Conservation (phyloP, 2,888 invertebrate genomes). For the Orchesellides sinensis region DNA sequence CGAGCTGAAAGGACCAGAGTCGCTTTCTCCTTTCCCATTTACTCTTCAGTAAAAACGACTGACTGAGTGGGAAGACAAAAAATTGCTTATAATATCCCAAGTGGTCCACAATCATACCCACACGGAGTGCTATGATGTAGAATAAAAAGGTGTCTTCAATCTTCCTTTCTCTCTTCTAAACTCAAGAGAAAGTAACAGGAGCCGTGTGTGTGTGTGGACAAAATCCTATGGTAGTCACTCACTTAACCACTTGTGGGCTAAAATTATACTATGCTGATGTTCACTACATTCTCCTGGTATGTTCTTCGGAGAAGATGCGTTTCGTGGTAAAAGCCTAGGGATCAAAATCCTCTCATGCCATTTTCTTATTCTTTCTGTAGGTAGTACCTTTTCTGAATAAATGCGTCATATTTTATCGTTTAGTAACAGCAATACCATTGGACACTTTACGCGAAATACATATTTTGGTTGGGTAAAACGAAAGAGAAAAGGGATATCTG, state of each 20-base stretch:
- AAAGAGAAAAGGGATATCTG: neutral
- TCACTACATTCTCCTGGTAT: neutral
- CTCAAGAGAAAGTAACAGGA: neutral
- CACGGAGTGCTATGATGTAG: neutral
- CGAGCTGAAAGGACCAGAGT: constrained; percentile 12
- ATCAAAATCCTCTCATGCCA: constrained; percentile 32
- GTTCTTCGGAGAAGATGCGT: neutral
- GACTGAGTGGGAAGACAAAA: constrained; percentile 1
- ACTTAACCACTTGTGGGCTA: constrained; percentile 11
- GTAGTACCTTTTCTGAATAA: constrained; percentile 53
- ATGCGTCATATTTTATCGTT: constrained; percentile 58
- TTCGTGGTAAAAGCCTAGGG: constrained; percentile 11
- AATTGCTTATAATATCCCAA: constrained; percentile 14
- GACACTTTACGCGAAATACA: constrained; percentile 11
- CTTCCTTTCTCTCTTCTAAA: neutral
- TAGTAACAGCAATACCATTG: constrained; percentile 5
- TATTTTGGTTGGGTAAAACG: neutral
- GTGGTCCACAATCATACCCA: neutral
- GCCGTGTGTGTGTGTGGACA: constrained; percentile 7
- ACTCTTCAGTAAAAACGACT: neutral
- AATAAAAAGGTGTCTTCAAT: neutral
- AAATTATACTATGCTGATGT: neutral
- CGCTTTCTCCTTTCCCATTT: constrained; percentile 14
- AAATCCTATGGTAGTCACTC: constrained; percentile 22
- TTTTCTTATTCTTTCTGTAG: constrained; percentile 9